Evolutionary conservation across 2,113 vertebrate genomes (phyloP).

Genomic region (Anolis carolinensis): DNA sequence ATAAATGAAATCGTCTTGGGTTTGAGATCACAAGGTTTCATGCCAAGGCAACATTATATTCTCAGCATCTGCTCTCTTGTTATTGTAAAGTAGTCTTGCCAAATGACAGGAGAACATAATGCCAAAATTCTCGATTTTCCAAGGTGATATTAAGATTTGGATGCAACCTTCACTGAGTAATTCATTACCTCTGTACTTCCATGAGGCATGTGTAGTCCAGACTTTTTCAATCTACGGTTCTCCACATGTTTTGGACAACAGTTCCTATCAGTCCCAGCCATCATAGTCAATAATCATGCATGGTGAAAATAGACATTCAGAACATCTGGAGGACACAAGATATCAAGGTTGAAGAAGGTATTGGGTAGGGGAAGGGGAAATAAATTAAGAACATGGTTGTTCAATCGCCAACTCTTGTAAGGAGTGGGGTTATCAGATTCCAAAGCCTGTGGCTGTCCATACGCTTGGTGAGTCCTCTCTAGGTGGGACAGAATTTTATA

Average conservation of each 20-base stretch:
- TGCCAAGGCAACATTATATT: constrained; percentile 19
- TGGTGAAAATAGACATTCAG: neutral
- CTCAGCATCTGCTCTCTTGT: neutral
- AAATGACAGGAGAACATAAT: neutral
- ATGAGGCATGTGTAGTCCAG: neutral
- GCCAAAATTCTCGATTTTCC: neutral
- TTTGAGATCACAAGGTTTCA: neutral
- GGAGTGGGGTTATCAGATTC: too few relatives aligned
- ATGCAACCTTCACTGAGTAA: neutral
- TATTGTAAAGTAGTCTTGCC: neutral
- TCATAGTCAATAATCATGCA: neutral
- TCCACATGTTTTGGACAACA: neutral
- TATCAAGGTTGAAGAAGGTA: too few relatives aligned
- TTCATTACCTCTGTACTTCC: neutral
- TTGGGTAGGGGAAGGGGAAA: too few relatives aligned
- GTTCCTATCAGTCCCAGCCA: neutral
- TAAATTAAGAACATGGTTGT: too few relatives aligned
- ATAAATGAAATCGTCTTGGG: neutral
- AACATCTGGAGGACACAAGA: too few relatives aligned
- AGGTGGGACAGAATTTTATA: too few relatives aligned
- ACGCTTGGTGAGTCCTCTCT: neutral
- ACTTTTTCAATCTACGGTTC: neutral
- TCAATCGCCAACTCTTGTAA: too few relatives aligned
- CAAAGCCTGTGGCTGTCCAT: too few relatives aligned
- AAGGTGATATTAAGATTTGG: neutral